These are phyloP conservation scores for Spilarctia lutea DNA, from an alignment of 2,888 invertebrate species.

Conservation along the genomic window DNA sequence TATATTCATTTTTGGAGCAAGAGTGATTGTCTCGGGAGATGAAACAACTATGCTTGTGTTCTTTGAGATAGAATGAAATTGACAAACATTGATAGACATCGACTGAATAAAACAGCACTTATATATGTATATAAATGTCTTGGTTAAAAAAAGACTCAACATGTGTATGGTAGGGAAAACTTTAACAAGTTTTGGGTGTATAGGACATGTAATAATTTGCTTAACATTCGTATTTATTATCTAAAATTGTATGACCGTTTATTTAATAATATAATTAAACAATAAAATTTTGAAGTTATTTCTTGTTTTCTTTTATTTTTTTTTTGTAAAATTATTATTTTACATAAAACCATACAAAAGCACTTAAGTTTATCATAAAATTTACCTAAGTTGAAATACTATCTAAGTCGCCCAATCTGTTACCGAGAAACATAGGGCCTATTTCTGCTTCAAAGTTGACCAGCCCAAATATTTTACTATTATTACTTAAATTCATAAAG, in stretches of 20 bases:
- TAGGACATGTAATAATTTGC: too few species aligned
- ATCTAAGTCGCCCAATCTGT: background rate
- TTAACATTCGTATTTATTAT: too few species aligned
- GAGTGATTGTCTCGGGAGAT: constrained; percentile 31
- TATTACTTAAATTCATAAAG: background rate
- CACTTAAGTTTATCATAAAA: background rate
- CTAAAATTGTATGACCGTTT: too few species aligned
- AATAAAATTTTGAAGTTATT: too few species aligned
- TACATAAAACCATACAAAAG: too few species aligned
- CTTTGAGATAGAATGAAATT: constrained; percentile 21
- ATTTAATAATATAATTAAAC: too few species aligned
- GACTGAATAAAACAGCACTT: background rate
- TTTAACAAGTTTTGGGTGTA: background rate
- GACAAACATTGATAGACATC: background rate
- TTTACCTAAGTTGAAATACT: background rate
- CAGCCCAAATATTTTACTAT: background rate
- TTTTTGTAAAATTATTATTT: too few species aligned
- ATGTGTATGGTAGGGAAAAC: background rate
- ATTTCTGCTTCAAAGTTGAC: background rate
- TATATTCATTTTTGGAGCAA: constrained; percentile 29
- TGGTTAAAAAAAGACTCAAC: background rate
- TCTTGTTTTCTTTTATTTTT: too few species aligned
- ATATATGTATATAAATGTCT: background rate
- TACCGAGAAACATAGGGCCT: background rate
- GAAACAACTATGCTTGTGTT: constrained; percentile 22